A percentile compares a stretch with the other conserved stretches of the same genome.
phyloP scores from a whole-genome alignment of 1,140 invertebrate genomes.

The Heliothis subflexa region DNA sequence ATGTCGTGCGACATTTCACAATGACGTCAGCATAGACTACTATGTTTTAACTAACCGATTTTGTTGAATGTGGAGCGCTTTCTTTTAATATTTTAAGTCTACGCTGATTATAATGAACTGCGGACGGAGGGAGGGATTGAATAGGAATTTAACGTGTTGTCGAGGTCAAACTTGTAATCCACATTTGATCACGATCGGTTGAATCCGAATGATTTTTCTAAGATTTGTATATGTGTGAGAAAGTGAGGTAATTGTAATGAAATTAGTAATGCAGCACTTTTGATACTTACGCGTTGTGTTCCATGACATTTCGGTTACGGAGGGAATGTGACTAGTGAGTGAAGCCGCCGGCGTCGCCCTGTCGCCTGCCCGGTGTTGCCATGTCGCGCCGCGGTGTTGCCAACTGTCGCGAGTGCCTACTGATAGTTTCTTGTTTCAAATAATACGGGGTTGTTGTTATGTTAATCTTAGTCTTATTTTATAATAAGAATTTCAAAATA shows the following conservation, averaged over 20 bases:
- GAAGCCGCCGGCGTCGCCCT: neutral
- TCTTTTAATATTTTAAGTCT: slow-evolving; percentile 24
- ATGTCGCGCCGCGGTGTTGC: slow-evolving; percentile 12
- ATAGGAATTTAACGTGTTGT: slow-evolving; percentile 5
- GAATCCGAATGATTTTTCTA: slow-evolving; percentile 50
- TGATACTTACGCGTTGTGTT: slow-evolving; percentile 51
- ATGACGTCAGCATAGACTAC: slow-evolving; percentile 18
- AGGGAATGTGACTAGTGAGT: neutral
- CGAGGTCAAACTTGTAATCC: slow-evolving; percentile 24
- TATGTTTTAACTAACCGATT: slow-evolving; percentile 40
- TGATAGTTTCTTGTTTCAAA: slow-evolving; percentile 65
- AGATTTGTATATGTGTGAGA: slow-evolving; percentile 54
- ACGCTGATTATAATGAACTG: slow-evolving; percentile 17
- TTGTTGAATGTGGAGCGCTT: slow-evolving; percentile 41
- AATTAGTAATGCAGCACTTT: slow-evolving; percentile 52
- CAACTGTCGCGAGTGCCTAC: slow-evolving; percentile 28
- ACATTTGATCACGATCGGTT: slow-evolving; percentile 48
- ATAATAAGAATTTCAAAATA: slow-evolving; percentile 75
- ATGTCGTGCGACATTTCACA: slow-evolving; percentile 28
- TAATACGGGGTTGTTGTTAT: slow-evolving; percentile 79
- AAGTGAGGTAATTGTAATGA: slow-evolving; percentile 50
- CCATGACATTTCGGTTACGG: slow-evolving; percentile 44
- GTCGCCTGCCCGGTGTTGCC: neutral
- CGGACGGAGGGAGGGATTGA: neutral
- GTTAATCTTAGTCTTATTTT: slow-evolving; percentile 78